Percentiles rank a stretch among this genome's conserved stretches.
These are phyloP conservation scores for Drepanosiphum platanoidis DNA, from an alignment of 2,888 invertebrate species.

Conservation along the genomic window DNA sequence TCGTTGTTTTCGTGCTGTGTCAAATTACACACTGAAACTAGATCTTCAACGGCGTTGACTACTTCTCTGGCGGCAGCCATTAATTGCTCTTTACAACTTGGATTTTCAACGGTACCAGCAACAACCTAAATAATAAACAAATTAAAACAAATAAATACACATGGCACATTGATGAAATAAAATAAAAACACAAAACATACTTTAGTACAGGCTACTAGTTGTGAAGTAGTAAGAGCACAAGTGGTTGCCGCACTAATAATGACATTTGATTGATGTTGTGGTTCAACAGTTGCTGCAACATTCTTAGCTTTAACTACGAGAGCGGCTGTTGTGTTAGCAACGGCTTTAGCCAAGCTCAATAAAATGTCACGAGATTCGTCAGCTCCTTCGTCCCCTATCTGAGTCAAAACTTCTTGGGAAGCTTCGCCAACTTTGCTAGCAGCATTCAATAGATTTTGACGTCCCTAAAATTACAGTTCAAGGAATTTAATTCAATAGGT, in stretches of 20 bases:
- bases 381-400: constrained; percentile 90
- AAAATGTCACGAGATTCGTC: constrained; percentile 90
- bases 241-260: constrained; percentile 91
- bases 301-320: constrained; percentile 95
- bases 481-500: neutral
- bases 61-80: constrained; percentile 93
- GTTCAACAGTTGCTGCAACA: constrained; percentile 88
- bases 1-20: constrained; percentile 74
- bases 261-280: constrained; percentile 85
- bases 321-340: constrained; percentile 97
- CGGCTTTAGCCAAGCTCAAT: constrained; percentile 92
- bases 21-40: constrained; percentile 84
- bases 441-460: constrained; percentile 92
- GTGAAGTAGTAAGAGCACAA: constrained; percentile 96
- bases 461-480: constrained; percentile 65
- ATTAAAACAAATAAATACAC: neutral
- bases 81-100: constrained; percentile 89
- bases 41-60: constrained; percentile 87
- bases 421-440: constrained; percentile 97
- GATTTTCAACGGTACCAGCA: constrained; percentile 83
- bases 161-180: neutral
- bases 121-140: constrained; percentile 72
- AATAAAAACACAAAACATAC: constrained; percentile 67
- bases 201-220: constrained; percentile 96
- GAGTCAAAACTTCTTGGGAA: constrained; percentile 90